Evolutionary conservation across 2,888 invertebrate genomes (phyloP), one percentile per base, ranked within the genome.

Genomic region (Tholera decimalis): DNA sequence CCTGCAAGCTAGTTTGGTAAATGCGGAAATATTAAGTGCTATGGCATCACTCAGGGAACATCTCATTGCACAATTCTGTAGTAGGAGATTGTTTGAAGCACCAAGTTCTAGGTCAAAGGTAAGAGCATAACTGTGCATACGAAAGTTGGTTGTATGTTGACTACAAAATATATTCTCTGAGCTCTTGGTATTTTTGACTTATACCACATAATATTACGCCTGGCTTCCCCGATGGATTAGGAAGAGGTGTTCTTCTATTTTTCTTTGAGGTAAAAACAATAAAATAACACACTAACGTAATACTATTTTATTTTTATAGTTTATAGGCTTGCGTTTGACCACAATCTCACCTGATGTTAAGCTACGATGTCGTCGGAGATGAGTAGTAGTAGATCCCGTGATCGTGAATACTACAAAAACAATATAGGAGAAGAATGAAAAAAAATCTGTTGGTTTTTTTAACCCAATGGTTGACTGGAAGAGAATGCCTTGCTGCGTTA

Each of bases 21-120:
- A 18, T 15, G 20, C 8, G 20, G 8, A 1, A 44, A 15, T 15
- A 24, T 13, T 8, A 24, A 41, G 5, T 18, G 18, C 46, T 11
- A 47, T 13, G 28, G 18, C 11, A 24, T 13, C 2, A 4, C 18
- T 18, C 18, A 33, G 15, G 24, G 33, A 24, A 20, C n/a, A n/a
- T n/a, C n/a, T 49, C 49, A 24, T 57, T 26, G 49, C 30, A 15
- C 6, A 33, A 46, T 13, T 11, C 8, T 30, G 30, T 13, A 22
- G 33, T 33, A 9, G 33, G 28, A 30, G 43, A 47, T 46, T 15
- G 33, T 55, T 60, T 28, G n/a, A 56, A 55, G 35, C 28, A 39
- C 6, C 56, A 46, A 61, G 44, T 61, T 61, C 61, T 56, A 39
- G 56, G 56, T 11, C 46, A 61, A 56, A 56, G 46, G 18, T 55